Conservation (phyloP, 2,797 vertebrate genomes). For the Alca torda region DNA sequence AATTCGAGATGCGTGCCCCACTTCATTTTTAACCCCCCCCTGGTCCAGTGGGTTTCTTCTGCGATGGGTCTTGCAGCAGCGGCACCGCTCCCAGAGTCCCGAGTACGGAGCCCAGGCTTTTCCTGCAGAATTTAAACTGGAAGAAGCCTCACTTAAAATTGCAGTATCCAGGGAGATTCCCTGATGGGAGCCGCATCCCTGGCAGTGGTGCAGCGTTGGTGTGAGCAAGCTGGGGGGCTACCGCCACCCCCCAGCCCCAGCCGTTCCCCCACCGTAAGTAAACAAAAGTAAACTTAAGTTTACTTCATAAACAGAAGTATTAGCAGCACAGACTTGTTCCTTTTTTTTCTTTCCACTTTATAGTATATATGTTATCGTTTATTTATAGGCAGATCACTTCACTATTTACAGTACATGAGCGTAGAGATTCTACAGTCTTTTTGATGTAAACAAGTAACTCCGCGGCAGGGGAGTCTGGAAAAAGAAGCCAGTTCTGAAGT, state of each 20-base stretch:
- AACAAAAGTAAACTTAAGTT: background rate
- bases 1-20: fast-evolving
- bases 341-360: constrained; percentile 71
- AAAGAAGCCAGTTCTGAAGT: constrained; percentile 98
- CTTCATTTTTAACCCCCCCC: background rate
- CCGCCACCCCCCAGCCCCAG: background rate
- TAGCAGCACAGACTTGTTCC: constrained; percentile 1
- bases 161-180: background rate
- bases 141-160: background rate
- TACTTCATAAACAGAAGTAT: background rate
- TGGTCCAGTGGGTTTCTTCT: background rate
- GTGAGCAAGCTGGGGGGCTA: background rate
- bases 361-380: constrained; percentile 82
- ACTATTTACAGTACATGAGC: constrained; percentile 99
- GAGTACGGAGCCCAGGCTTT: background rate
- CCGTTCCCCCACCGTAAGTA: background rate
- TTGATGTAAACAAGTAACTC: constrained; percentile 99
- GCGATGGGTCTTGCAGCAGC: background rate
- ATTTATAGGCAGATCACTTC: constrained; percentile 98
- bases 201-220: background rate
- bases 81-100: fast-evolving
- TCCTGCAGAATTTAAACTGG: background rate
- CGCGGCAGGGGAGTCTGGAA: constrained; percentile 89
- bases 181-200: background rate
- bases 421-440: constrained; percentile 98